Percentiles rank a stretch among this genome's conserved stretches.
These are phyloP conservation scores for Gymnothorax reevesii DNA, from an alignment of 2,797 vertebrate genomes.

Conservation along the genomic window DNA sequence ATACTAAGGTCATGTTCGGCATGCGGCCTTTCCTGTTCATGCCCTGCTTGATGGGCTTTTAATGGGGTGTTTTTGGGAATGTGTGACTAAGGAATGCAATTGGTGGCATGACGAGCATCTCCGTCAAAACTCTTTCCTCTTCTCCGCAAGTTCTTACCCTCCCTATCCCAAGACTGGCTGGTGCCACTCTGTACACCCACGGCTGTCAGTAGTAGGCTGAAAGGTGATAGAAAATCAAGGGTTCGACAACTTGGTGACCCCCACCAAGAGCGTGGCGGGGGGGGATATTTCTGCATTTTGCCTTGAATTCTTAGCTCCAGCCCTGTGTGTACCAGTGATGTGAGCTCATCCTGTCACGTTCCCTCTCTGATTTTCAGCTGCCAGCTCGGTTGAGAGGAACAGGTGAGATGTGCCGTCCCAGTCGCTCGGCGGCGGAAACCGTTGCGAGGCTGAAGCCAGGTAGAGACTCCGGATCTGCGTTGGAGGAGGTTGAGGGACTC, in stretches of 20 bases:
- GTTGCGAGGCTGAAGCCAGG: background rate
- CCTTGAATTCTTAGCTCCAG: too few species aligned
- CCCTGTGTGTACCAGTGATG: background rate
- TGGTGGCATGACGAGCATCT: background rate
- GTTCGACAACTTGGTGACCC: too few species aligned
- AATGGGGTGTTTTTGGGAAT: background rate
- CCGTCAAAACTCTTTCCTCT: background rate
- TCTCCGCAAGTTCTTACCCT: background rate
- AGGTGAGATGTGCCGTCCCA: background rate
- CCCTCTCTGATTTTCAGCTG: conserved; percentile 4
- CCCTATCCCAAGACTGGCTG: background rate
- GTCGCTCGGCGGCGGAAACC: background rate
- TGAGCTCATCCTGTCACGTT: background rate
- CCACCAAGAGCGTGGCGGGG: too few species aligned
- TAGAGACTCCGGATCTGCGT: background rate
- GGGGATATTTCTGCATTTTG: too few species aligned
- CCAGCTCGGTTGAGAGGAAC: conserved; percentile 2
- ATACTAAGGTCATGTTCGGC: conserved; percentile 8
- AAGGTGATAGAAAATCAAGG: too few species aligned
- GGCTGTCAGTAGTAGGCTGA: too few species aligned
- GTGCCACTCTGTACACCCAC: too few species aligned
- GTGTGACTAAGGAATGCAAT: background rate
- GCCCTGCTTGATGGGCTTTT: background rate
- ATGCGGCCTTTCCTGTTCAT: conserved; percentile 12
- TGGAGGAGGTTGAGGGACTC: conserved; percentile 3